Evolutionary conservation across 2,113 vertebrate species (phyloP).

Genomic region (Corythornis madagascariensis): DNA sequence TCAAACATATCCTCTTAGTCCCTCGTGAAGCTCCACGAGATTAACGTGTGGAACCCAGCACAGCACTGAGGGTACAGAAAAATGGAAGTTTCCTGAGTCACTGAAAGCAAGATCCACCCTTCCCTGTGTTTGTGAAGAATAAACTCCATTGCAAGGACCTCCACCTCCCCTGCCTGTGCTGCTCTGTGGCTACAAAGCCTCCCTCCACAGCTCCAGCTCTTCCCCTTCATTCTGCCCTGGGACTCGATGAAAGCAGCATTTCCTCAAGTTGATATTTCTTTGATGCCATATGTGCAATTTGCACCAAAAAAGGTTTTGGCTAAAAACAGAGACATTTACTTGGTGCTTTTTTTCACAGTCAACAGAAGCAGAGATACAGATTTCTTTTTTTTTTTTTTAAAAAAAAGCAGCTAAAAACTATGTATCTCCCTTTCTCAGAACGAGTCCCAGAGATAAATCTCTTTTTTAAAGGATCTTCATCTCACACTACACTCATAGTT

Average conservation of each 20-base stretch:
- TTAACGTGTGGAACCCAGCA: background rate
- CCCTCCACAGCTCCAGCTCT: background rate
- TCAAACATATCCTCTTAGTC: fast-evolving
- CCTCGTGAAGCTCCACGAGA: background rate
- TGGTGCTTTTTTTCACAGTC: slow-evolving; percentile 19
- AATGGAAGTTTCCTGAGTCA: background rate
- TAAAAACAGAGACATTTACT: slow-evolving; percentile 36
- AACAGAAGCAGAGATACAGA: background rate
- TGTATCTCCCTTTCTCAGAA: background rate
- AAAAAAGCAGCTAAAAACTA: background rate
- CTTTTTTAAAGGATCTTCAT: background rate
- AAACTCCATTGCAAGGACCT: background rate
- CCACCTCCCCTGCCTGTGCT: background rate
- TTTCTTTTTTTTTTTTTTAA: background rate
- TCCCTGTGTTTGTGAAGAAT: background rate
- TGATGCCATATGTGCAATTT: slow-evolving; percentile 50
- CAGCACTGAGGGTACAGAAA: background rate
- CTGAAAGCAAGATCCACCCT: background rate
- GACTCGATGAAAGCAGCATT: slow-evolving; percentile 8
- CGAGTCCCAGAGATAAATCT: background rate
- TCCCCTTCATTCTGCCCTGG: background rate
- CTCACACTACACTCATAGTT: background rate
- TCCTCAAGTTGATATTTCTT: slow-evolving; percentile 7
- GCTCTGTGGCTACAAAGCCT: background rate
- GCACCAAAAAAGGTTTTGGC: slow-evolving; percentile 30